Base-by-base conservation (phyloP, 2,113 vertebrate species). In the Tenrec ecaudatus region DNA sequence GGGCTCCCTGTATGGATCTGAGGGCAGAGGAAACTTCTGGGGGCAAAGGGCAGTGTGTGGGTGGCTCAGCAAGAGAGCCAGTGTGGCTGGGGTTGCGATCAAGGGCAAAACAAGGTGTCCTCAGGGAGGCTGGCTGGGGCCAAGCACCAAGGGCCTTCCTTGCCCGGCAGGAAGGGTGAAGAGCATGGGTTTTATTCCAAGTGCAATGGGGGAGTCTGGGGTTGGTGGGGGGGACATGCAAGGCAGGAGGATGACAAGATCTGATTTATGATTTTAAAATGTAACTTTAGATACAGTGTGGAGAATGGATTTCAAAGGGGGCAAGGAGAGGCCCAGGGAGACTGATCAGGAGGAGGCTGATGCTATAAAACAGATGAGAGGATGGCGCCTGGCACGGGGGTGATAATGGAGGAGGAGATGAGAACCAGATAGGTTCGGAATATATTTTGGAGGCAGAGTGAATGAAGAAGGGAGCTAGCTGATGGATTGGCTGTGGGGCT, bases 241-340 rank as follows among this genome's bases (percentile, higher is more conserved):
- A 93, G 43, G 64, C 66, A 38, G 9, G n/a, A 85, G 79, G 64
- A 86, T 95, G 96, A 77, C 92, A 94, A 85, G 64, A 64, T 60
- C 83, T 94, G 93, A 95, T 95, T 91, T 95, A 94, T 83, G 88
- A 62, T 91, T 91, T 83, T 93, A 82, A 95, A 95, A 86, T 62
- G 85, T 43, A 91, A 89, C 85, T 86, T 94, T 84, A 82, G 85
- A 90, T 92, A 89, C 47, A 16, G 6, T 19, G 88, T 68, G 69
- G 73, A 82, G 75, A 84, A 60, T 2, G 66, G 90, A 83, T 60
- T 40, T 47, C 53, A 29, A n/a, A 64, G 62, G 22, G 84, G 62
- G 20, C 25, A 69, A 17, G 47, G 23, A 36, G 3, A 15, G 47
- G 71, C 62, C 27, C 16, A 58, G 31, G 33, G 29, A 91, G n/a